Base-by-base conservation (phyloP, 2,113 vertebrate species). In the Channa argus region DNA sequence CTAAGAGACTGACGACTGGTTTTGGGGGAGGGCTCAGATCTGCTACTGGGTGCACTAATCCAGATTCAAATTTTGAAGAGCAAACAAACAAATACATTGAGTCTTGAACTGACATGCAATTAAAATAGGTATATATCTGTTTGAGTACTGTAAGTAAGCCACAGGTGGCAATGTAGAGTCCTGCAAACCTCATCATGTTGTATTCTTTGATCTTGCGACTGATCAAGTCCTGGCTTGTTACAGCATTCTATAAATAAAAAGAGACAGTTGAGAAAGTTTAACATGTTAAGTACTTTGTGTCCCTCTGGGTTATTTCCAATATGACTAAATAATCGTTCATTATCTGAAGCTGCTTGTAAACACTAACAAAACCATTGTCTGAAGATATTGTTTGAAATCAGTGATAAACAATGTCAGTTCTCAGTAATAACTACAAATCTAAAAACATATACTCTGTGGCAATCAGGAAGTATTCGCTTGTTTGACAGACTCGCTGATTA, bases 151-250 rank as follows among this genome's bases (percentile, higher is more conserved):
- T 33, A 12, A 5, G 5, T 54, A 37, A 53, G 33, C 56, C 36
- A n/a, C n/a, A 61, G 61, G 61, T 39, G 71, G 38, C 52, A 50
- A 46, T 46, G 62, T 39, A 10, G 45, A 62, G 60, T 41, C 34
- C 61, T 37, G 76, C 92, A 83, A 91, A 99, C 97, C 96, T 98
- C 96, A 98, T 97, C 91, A 98, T 94, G 90, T 94, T 98, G 92
- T 99, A 99, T 84, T 99, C 97, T 93, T 96, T 98, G 86, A 99
- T 98, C 85, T 96, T 98, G 76, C 95, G 93, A 90, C 96, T 98
- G 89, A 99, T 99, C 63, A 99, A 90, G 85, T 99, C 98, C 78
- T 96, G 95, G 83, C 96, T 99, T n/a, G 96, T 97, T 58, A 98
- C 95, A 80, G 95, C 95, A 58, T 98, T 95, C 98, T 99, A 79